A percentile compares a stretch with the other conserved stretches of the same genome.
Conservation (phyloP, 2,888 invertebrate species). For the Machimus atricapillus region DNA sequence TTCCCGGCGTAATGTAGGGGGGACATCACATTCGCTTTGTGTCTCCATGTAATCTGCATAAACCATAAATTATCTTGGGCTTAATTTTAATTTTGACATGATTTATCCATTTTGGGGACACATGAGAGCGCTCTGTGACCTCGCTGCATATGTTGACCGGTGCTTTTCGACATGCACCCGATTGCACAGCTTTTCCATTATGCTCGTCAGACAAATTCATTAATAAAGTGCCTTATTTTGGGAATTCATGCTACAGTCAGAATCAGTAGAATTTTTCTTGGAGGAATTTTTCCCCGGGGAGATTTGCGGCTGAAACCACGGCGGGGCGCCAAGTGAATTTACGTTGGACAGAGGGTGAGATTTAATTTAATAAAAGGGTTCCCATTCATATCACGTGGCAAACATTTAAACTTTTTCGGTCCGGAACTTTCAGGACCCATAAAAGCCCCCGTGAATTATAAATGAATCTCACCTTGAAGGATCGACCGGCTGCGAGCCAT, state of each 20-base stretch:
- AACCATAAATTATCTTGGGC: slow-evolving; percentile 30
- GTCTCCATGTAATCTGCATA: slow-evolving; percentile 6
- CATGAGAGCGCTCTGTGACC: neutral
- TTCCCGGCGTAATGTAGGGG: neutral
- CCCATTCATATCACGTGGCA: slow-evolving; percentile 25
- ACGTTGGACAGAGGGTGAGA: neutral
- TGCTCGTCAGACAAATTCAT: neutral
- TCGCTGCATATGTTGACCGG: neutral
- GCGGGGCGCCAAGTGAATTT: neutral
- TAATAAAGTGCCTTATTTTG: neutral
- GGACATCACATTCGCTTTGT: neutral
- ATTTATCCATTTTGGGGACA: slow-evolving; percentile 8
- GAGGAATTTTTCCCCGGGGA: neutral
- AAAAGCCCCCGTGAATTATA: slow-evolving; percentile 6
- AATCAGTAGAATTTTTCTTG: neutral
- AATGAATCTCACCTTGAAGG: slow-evolving; percentile 11
- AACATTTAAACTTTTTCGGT: slow-evolving; percentile 24
- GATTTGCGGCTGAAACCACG: neutral
- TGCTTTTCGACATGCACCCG: neutral
- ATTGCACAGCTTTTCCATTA: neutral
- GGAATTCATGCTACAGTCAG: neutral
- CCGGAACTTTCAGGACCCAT: neutral
- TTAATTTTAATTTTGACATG: slow-evolving; percentile 32
- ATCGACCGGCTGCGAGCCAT: neutral
- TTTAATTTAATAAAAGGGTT: slow-evolving; percentile 33